phyloP scores from a whole-genome alignment of 2,113 vertebrate genomes.

The Actinemys pallida region DNA sequence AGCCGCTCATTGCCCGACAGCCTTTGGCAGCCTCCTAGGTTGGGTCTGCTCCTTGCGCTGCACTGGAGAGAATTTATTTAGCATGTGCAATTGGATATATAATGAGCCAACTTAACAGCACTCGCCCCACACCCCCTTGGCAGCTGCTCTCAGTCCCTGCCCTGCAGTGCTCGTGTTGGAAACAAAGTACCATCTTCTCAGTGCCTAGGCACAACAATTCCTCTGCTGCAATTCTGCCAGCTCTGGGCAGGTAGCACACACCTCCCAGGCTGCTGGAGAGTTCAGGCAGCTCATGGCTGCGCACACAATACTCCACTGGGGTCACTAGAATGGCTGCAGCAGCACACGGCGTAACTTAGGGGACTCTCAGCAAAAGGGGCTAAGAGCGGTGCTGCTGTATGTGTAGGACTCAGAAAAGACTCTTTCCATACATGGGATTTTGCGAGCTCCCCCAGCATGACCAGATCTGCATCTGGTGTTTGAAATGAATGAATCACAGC shows the following conservation, averaged over 20 bases:
- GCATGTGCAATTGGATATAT: too few species aligned
- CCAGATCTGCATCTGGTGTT: accelerated
- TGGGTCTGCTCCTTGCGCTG: background rate
- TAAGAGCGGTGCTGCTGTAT: accelerated
- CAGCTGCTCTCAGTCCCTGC: background rate
- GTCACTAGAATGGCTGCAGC: accelerated
- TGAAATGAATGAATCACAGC: accelerated
- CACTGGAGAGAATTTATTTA: too few species aligned
- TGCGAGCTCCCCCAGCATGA: background rate
- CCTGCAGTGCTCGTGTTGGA: accelerated
- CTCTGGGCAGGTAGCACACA: accelerated
- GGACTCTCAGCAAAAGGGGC: accelerated
- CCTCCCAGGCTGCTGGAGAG: accelerated
- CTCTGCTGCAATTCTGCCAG: background rate
- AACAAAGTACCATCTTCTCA: accelerated
- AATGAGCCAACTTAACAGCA: background rate
- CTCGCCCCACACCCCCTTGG: background rate
- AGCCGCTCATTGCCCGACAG: accelerated
- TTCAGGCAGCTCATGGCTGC: accelerated
- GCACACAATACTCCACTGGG: accelerated
- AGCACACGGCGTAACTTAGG: background rate
- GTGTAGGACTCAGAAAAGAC: accelerated
- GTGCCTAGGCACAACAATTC: accelerated
- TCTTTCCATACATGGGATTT: accelerated
- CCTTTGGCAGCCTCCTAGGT: background rate